A percentile compares a stretch with the other conserved stretches of the same genome.
phyloP scores from a whole-genome alignment of 2,113 vertebrate genomes.

The Nyctereutes procyonoides region DNA sequence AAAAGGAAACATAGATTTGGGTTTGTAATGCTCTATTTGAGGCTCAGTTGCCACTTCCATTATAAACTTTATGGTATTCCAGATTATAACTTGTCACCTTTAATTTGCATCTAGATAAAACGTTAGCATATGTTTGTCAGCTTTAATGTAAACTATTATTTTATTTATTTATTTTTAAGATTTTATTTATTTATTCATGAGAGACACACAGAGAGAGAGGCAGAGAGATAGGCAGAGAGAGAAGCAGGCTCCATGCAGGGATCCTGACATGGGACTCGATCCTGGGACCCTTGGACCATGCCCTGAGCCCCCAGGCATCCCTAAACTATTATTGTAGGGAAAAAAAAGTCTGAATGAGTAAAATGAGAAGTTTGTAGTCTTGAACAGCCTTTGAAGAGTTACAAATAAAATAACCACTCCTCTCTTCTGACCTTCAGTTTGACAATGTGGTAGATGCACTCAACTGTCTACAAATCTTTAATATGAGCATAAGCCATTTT shows the following conservation, averaged over 20 bases:
- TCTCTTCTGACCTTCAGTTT: background rate
- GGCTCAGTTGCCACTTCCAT: constrained; percentile 4
- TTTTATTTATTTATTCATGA: too few species aligned
- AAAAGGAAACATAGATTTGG: background rate
- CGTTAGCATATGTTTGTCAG: constrained; percentile 47
- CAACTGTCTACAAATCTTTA: constrained; percentile 25
- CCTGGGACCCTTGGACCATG: too few species aligned
- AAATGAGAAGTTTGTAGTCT: background rate
- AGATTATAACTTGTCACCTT: constrained; percentile 33
- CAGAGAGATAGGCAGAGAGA: too few species aligned
- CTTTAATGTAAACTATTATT: constrained; percentile 23
- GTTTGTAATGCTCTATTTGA: constrained; percentile 1
- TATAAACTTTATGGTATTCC: constrained; percentile 21
- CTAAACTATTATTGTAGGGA: background rate
- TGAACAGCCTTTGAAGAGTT: background rate
- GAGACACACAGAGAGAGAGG: too few species aligned
- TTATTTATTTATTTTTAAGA: background rate
- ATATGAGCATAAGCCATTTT: constrained; percentile 2
- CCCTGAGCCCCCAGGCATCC: too few species aligned
- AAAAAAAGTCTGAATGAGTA: background rate
- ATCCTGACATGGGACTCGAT: too few species aligned
- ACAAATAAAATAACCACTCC: constrained; percentile 22
- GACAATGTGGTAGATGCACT: background rate
- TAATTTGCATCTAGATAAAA: constrained; percentile 65
- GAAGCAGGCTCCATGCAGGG: too few species aligned